Evolutionary conservation across 2,888 invertebrate species (phyloP).

Genomic region (Spisula solida): DNA sequence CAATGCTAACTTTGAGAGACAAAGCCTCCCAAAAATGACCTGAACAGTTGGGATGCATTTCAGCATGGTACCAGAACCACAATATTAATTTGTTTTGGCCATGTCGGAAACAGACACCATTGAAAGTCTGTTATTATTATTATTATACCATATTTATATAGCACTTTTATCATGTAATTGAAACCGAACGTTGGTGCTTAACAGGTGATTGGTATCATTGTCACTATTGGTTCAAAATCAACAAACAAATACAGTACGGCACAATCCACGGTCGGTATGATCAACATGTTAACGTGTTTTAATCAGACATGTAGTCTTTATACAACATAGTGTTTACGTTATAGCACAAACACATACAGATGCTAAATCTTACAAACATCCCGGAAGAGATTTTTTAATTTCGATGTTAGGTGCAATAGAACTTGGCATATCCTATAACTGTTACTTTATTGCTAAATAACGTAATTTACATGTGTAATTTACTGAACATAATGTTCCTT

Average conservation of each 20-base stretch:
- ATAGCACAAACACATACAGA: neutral
- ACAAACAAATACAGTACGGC: neutral
- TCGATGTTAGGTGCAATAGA: neutral
- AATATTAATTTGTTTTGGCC: too few species aligned
- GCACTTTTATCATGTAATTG: too few species aligned
- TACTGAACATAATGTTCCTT: neutral
- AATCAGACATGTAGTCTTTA: neutral
- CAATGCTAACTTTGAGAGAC: too few species aligned
- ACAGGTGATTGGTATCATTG: neutral
- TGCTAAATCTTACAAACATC: neutral
- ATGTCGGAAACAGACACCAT: too few species aligned
- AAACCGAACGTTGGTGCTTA: neutral
- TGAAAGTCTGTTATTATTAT: too few species aligned
- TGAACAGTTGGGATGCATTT: too few species aligned
- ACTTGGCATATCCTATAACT: neutral
- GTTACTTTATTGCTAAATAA: neutral
- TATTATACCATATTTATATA: too few species aligned
- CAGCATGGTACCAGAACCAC: too few species aligned
- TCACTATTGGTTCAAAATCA: neutral
- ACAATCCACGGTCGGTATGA: neutral
- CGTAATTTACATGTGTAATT: neutral
- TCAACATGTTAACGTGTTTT: neutral
- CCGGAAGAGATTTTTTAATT: neutral
- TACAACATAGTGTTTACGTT: neutral
- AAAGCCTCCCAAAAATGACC: too few species aligned